Evolutionary conservation across 2,888 invertebrate genomes (phyloP), one percentile per base, ranked within the genome.

Genomic region (Zaprionus lineosus): DNA sequence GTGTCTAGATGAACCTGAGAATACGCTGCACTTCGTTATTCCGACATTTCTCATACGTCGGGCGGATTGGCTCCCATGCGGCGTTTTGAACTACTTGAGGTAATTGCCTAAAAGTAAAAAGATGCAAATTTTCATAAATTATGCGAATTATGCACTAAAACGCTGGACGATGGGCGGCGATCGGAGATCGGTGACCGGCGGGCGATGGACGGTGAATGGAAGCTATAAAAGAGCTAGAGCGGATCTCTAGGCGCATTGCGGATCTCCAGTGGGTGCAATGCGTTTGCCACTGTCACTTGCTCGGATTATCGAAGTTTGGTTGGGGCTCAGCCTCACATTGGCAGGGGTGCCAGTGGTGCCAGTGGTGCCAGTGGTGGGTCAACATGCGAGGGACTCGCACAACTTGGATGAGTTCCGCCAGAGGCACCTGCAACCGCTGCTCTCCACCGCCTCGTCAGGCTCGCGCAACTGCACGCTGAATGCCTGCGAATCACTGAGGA

Each of bases 401-500:
- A 69, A 57, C n/a, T 65, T 87, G 43, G 87, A 88, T 4, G 79
- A 84, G 16, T 88, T 86, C 47, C 85, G 85, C 12, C 77, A 87
- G 41, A 63, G 74, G 14, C 75, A 86, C 33, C 41, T 89, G 18
- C 16, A 86, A 34, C 88, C 88, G 0, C 51, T 79, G 9, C 63
- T 87, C 19, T 53, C 74, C 8, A n/a, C 6, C 24, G 8, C 4
- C 24, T 24, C 24, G 24, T 48, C 82, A 0, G 61, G 77, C 34
- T 46, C 75, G 0, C 74, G 85, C 1, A 86, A 88, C 59, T 91
- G 91, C 69, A 88, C 90, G n/a, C 83, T 91, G 12, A 90, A 88
- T 47, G 90, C 91, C 1, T 92, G 91, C 52, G 91, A 91, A 43
- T 90, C 91, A 0, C 60, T 91, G 24, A 88, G 89, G 57, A 87